Base-by-base conservation (phyloP, 2,888 invertebrate genomes). In the Asteroscopus sphinx region DNA sequence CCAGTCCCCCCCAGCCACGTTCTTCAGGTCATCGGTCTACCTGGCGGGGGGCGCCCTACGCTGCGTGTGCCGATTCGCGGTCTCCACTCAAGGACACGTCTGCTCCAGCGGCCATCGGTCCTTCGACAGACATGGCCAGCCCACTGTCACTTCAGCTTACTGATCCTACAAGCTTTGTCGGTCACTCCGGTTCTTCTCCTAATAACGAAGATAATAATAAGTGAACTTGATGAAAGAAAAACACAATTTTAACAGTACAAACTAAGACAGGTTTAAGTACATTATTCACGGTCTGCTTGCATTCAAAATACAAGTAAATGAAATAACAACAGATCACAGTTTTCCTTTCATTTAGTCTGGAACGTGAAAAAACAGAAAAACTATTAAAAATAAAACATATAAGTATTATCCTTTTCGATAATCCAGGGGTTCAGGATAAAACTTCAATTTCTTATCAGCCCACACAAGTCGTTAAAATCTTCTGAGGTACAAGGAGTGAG, bases 401-500 rank as follows among this genome's bases (percentile, higher is more conserved):
- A 26, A 26, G 8, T 32, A 9, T 15, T 36, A 16, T 36, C 16
- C 35, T 4, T 3, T 15, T 16, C 15, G 1, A 13, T 36, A 16
- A 15, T 36, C 15, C 3, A 1, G 1, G 9, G 13, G 9, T 36
- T 16, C 15, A 15, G 33, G 12, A 33, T 2, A 9, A 16, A 8
- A 15, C 2, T 21, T 8, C 2, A 3, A 0, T 16, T 9, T 36
- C 3, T 11, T 33, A 12, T 42, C 12, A 15, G n/a, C 32, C 49
- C 17, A 48, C 36, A 32, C 30, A 32, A 36, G 49, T 41, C n/a
- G 11, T 60, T 49, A 60, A 49, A 15, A 6, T 12, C 13, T 21
- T 33, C 35, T 17, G 12, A 21, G 6, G 21, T 21, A 21, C n/a
- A 21, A 21, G 2, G 21, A 21, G 5, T 6, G 6, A 4, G 21